Base-by-base conservation (phyloP, 1,140 invertebrate species). In the Hyphantria cunea region DNA sequence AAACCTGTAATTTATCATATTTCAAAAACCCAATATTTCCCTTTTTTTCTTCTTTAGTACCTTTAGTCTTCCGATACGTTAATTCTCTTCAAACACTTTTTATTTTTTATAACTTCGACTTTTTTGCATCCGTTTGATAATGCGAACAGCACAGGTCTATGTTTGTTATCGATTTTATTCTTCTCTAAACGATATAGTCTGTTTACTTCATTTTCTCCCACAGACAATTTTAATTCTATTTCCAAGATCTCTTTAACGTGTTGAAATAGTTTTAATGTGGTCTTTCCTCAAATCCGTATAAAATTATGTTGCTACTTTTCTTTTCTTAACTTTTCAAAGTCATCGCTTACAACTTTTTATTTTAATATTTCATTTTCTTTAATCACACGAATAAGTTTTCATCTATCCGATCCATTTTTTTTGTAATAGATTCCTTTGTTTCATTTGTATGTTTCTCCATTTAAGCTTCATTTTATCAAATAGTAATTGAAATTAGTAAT, bases 361-460 rank as follows among this genome's bases (percentile, higher is more conserved):
- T 66, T 70, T 42, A 71, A 32, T 11, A 68, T 63, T 68, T 60
- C 13, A 44, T 74, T 70, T 70, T 70, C 71, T 63, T 34, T 17
- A 39, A 67, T 53, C 13, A 68, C 61, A 50, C 62, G 61, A 6
- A 9, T 51, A 39, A 70, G 17, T 67, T 67, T 63, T 68, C 66
- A n/a, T 74, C 65, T 9, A 68, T 66, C n/a, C 13, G 49, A 0
- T 74, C 64, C 72, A 74, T 74, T 70, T 11, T 66, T 32, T 68
- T 67, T n/a, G 66, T 66, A 8, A 68, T 41, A 53, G 52, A 58
- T 32, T 62, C 53, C 15, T 31, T 67, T 49, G 62, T 5, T 45
- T 42, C 51, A 39, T 11, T 33, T 14, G 39, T 67, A 32, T 62
- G 65, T 4, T 62, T 67, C 15, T 55, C 44, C 44, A 67, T 55